Evolutionary conservation across 2,113 vertebrate species (phyloP).

Genomic region (Mus spicilegus): DNA sequence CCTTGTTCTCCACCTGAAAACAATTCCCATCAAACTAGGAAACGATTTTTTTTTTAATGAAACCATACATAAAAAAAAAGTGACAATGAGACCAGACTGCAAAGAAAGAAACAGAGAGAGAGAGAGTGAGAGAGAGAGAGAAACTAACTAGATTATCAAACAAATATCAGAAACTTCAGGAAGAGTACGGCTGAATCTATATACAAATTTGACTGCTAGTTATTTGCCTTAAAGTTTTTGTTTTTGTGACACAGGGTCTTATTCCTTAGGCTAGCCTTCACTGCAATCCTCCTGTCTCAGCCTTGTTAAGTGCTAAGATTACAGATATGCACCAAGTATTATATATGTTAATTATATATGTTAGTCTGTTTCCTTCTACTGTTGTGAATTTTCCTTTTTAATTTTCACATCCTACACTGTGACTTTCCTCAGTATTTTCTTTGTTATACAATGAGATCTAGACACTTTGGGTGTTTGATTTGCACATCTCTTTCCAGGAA

Average conservation of each 20-base stretch:
- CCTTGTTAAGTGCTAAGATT: not conserved
- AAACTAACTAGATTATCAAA: not conserved
- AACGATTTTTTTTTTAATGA: not conserved
- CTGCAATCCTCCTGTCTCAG: not conserved
- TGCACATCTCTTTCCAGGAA: not conserved
- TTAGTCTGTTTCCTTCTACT: constrained; percentile 32
- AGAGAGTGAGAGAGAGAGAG: not conserved
- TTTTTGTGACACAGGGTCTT: not conserved
- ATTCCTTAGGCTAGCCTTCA: too few species aligned
- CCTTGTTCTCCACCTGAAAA: not conserved
- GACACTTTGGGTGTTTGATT: not conserved
- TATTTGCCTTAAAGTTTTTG: not conserved
- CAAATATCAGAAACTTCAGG: not conserved
- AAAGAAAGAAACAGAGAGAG: too few species aligned
- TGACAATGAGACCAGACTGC: not conserved
- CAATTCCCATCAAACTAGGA: constrained; percentile 16
- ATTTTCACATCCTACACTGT: not conserved
- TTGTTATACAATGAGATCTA: too few species aligned
- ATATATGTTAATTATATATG: not conserved
- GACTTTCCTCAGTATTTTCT: not conserved
- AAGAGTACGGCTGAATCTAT: not conserved
- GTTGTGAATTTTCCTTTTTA: not conserved
- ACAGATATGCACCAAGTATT: not conserved
- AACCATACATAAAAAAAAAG: not conserved
- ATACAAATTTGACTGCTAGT: constrained; percentile 19